Evolutionary conservation across 2,888 invertebrate species (phyloP).

Genomic region (Mechanitis messenoides): DNA sequence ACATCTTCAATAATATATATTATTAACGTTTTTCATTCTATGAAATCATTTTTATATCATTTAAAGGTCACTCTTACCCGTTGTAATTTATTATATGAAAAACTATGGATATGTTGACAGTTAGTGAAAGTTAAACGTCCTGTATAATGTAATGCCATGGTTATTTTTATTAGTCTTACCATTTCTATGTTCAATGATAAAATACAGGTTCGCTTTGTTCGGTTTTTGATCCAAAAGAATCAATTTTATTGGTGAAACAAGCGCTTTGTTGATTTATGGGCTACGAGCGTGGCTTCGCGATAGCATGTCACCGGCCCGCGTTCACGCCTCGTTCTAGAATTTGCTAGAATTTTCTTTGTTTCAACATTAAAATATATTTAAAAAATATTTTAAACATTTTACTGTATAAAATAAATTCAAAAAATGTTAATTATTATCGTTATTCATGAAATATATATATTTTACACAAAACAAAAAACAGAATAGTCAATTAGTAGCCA

Average conservation of each 20-base stretch:
- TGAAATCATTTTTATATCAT: conserved; percentile 19
- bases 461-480: background rate
- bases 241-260: conserved; percentile 74
- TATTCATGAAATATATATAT: no score
- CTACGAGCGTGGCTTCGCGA: conserved; percentile 62
- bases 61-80: conserved; percentile 21
- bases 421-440: no score
- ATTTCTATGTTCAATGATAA: conserved; percentile 4
- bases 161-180: no score
- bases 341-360: conserved; percentile 63
- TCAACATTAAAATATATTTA: conserved; percentile 16
- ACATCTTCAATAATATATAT: conserved; percentile 47
- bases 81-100: conserved; percentile 17
- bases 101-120: conserved; percentile 10
- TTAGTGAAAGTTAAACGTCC: conserved; percentile 2
- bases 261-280: conserved; percentile 67
- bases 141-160: background rate
- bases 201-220: conserved; percentile 37
- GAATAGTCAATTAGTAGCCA: conserved; percentile 9
- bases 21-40: conserved; percentile 34
- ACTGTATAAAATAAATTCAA: no score
- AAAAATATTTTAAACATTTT: conserved; percentile 8
- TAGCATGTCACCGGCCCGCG: conserved; percentile 62
- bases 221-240: conserved; percentile 60
- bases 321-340: conserved; percentile 67